Conservation (phyloP, 2,113 vertebrate genomes). For the Brachypteracias leptosomus region DNA sequence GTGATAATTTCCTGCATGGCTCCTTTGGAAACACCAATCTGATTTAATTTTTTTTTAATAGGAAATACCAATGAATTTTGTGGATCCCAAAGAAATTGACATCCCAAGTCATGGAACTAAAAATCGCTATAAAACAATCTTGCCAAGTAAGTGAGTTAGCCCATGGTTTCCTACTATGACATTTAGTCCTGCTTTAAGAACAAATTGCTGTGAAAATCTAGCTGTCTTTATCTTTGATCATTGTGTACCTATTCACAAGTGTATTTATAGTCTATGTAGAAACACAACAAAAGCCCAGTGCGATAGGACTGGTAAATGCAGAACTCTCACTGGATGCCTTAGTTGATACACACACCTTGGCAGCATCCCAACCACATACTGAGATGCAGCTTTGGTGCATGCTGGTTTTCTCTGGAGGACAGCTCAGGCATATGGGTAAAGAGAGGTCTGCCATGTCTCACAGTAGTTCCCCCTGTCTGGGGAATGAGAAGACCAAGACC, state of each 20-base stretch:
- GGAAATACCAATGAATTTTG: conserved; percentile 99
- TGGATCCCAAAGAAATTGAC: conserved; percentile 94
- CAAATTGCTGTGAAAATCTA: not conserved
- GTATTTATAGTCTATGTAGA: not conserved
- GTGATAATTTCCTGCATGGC: conserved; percentile 65
- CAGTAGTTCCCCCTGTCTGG: not conserved
- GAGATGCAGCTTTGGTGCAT: not conserved
- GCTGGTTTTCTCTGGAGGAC: not conserved
- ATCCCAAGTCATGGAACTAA: conserved; percentile 92
- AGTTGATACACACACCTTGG: not conserved
- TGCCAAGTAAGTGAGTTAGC: conserved; percentile 90
- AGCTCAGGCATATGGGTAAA: not conserved
- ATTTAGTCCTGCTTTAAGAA: not conserved
- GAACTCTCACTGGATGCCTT: not conserved
- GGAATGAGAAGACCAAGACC: not conserved
- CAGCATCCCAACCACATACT: not conserved
- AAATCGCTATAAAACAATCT: conserved; percentile 96
- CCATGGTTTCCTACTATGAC: not conserved
- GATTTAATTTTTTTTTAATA: conserved; percentile 73
- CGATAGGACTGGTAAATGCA: not conserved
- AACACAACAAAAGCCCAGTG: not conserved
- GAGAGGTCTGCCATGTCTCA: not conserved
- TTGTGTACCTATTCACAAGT: not conserved
- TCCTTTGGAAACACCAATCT: conserved; percentile 58
- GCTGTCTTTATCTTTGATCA: not conserved